phyloP scores from a whole-genome alignment of 2,797 vertebrate genomes.

The Hemitrygon akajei region DNA sequence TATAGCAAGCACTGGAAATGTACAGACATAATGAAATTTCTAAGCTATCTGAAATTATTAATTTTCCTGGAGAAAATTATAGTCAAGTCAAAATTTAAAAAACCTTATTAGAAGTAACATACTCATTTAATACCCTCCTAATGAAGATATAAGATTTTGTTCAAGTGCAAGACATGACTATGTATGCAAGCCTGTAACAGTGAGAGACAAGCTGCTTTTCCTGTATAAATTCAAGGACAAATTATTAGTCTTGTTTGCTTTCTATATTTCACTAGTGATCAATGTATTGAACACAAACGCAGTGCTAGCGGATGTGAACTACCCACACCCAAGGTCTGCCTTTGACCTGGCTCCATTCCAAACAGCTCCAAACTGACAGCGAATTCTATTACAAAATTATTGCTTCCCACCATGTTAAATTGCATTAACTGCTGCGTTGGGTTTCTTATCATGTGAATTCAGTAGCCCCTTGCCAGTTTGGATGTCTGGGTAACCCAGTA shows the following conservation, averaged over 20 bases:
- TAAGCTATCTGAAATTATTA: not conserved
- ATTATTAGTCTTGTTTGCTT: conserved; percentile 37
- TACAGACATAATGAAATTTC: not conserved
- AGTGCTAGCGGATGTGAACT: conserved; percentile 25
- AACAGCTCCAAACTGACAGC: conserved; percentile 31
- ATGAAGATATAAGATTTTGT: conserved; percentile 20
- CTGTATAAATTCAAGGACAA: conserved; percentile 38
- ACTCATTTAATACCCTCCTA: conserved; percentile 6
- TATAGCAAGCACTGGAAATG: conserved; percentile 10
- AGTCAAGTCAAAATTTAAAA: not conserved
- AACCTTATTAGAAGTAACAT: conserved; percentile 8
- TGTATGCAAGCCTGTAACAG: conserved; percentile 26
- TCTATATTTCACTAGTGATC: conserved; percentile 35
- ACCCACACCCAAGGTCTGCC: conserved; percentile 31
- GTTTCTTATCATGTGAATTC: conserved; percentile 30
- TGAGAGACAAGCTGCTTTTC: conserved; percentile 29
- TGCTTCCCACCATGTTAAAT: conserved; percentile 35
- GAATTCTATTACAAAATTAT: conserved; percentile 29
- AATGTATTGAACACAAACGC: conserved; percentile 32
- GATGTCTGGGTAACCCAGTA: not conserved
- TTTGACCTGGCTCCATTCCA: conserved; percentile 33
- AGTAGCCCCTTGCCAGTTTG: conserved; percentile 2
- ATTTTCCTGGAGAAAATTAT: conserved; percentile 23
- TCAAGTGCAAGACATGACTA: conserved; percentile 12
- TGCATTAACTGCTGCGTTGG: not conserved